A percentile compares a stretch with the other conserved stretches of the same genome.
phyloP scores from a whole-genome alignment of 2,888 invertebrate genomes.

The Torymus tubicola region DNA sequence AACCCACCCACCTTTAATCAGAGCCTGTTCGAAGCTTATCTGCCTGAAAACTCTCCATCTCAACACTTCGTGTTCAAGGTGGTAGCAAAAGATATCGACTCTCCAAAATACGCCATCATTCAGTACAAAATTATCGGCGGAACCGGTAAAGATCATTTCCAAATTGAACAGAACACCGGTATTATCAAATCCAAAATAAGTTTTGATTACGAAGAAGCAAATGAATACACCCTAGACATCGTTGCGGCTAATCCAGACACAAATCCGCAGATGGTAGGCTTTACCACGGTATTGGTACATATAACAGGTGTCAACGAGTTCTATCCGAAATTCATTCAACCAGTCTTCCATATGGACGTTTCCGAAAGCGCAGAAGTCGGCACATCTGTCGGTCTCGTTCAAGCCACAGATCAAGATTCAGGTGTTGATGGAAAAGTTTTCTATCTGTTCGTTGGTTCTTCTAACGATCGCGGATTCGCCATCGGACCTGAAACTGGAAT shows the following conservation, averaged over 20 bases:
- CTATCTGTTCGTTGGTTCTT: conserved; percentile 94
- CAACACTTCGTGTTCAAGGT: conserved; percentile 87
- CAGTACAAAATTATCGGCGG: conserved; percentile 89
- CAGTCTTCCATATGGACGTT: conserved; percentile 94
- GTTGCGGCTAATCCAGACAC: conserved; percentile 93
- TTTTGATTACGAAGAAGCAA: conserved; percentile 93
- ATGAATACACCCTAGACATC: conserved; percentile 85
- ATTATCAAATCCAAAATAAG: conserved; percentile 84
- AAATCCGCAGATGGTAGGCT: conserved; percentile 82
- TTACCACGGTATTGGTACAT: conserved; percentile 84
- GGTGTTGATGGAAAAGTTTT: conserved; percentile 93
- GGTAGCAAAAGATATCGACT: conserved; percentile 89
- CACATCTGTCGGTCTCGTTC: conserved; percentile 89
- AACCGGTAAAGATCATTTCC: conserved; percentile 85
- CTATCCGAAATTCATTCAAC: conserved; percentile 91
- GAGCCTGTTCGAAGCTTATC: conserved; percentile 84
- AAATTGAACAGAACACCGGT: conserved; percentile 87
- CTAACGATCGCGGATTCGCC: conserved; percentile 93
- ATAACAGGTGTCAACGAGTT: conserved; percentile 93
- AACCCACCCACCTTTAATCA: conserved; percentile 93
- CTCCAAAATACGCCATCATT: conserved; percentile 90
- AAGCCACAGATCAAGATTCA: conserved; percentile 92
- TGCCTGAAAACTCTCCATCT: conserved; percentile 89
- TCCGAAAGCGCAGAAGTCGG: conserved; percentile 94
- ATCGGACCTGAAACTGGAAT: conserved; percentile 91